Base-by-base conservation (phyloP, 2,888 invertebrate species). In the Sminthurinus aureus region DNA sequence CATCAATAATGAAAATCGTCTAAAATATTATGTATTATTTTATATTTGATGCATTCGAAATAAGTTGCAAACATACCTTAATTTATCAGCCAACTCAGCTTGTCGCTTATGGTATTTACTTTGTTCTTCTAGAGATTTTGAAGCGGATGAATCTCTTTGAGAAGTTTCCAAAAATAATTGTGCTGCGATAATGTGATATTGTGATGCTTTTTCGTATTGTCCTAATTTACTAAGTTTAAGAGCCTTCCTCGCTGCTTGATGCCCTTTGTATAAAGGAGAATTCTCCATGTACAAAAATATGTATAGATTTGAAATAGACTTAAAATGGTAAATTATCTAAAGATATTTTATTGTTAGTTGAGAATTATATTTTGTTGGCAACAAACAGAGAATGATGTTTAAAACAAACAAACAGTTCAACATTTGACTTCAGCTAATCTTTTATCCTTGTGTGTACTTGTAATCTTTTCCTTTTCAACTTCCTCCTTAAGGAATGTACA, bases 241-340 rank as follows among this genome's bases (percentile, higher is more conserved):
- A 66, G 88, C 88, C 82, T 86, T 77, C 38, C 87, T 85, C 22
- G 87, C 87, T 74, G 85, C 85, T 84, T 86, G 86, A 82, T 88
- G 87, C 38, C 86, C 76, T 50, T 76, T 76, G 12, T 76, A n/a
- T n/a, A 76, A 52, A 13, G n/a, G 12, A 11, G 76, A 52, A 51
- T 76, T 76, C 52, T 76, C 76, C 76, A 76, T 76, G 12, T 22
- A 24, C 71, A n/a, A n/a, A 66, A 66, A 66, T 66, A 66, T 15
- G 66, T 15, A 58, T 15, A 15, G n/a, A n/a, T 58, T 58, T 58
- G 58, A 58, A 58, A 58, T 12, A 58, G 15, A 9, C 58, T 9
- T 58, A 15, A 58, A 58, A 15, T 58, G 11, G 58, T 58, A n/a
- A n/a, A n/a, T n/a, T n/a, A n/a, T n/a, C n/a, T n/a, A n/a, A n/a